phyloP scores from a whole-genome alignment of 2,113 vertebrate species.

The Sigmodon hispidus region DNA sequence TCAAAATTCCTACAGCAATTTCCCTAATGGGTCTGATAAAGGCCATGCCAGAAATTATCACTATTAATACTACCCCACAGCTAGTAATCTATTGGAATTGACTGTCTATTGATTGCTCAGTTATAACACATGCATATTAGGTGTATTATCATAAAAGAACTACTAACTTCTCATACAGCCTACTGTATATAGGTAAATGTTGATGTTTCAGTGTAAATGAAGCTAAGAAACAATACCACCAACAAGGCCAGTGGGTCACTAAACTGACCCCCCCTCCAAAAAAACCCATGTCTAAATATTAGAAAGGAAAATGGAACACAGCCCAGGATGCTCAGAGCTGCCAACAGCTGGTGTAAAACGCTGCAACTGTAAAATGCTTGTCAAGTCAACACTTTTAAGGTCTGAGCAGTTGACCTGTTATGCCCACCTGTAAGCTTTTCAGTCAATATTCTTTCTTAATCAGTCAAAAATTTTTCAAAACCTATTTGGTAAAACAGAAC shows the following conservation, averaged over 20 bases:
- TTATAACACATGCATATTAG: background rate
- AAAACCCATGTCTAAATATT: background rate
- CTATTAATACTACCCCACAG: background rate
- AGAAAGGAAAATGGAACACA: background rate
- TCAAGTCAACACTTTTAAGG: background rate
- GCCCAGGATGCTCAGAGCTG: background rate
- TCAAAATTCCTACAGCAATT: background rate
- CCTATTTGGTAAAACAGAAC: background rate
- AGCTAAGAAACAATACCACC: conserved; percentile 25
- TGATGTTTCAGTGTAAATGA: background rate
- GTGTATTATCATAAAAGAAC: background rate
- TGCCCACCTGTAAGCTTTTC: background rate
- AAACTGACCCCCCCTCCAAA: background rate
- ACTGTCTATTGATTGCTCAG: background rate
- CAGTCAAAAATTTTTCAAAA: background rate
- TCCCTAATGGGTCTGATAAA: background rate
- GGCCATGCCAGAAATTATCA: background rate
- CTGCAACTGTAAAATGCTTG: fast-evolving
- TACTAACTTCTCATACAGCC: background rate
- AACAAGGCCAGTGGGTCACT: background rate
- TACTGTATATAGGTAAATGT: background rate
- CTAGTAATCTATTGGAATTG: background rate
- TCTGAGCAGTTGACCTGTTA: background rate
- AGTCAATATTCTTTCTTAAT: background rate
- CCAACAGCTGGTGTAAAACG: background rate